phyloP scores from a whole-genome alignment of 2,113 vertebrate genomes.

The Psephotus haematonotus region DNA sequence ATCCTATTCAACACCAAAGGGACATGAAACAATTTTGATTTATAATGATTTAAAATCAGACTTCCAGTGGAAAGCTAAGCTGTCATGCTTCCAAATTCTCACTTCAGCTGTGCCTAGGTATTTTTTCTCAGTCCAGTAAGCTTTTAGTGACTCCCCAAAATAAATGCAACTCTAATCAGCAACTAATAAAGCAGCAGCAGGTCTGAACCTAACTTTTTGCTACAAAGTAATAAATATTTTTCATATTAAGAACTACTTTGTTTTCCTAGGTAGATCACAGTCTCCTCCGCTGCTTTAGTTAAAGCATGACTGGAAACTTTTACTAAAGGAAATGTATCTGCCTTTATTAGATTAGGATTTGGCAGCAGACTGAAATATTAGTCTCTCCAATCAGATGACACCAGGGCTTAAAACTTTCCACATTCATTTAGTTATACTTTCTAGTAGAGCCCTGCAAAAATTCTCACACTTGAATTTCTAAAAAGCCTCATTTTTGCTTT shows the following conservation, averaged over 20 bases:
- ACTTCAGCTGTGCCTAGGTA: background rate
- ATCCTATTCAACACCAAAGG: background rate
- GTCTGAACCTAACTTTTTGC: background rate
- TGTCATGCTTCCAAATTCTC: background rate
- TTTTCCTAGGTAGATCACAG: background rate
- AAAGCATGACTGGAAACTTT: background rate
- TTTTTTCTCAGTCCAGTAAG: background rate
- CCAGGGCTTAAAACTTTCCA: background rate
- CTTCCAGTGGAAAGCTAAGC: background rate
- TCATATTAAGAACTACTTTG: background rate
- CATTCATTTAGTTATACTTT: background rate
- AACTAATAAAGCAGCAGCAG: background rate
- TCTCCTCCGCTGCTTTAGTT: background rate
- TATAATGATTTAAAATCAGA: background rate
- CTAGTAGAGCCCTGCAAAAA: background rate
- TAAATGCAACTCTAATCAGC: background rate
- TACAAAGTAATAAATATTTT: background rate
- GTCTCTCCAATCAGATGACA: background rate
- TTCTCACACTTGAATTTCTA: background rate
- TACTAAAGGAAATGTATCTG: background rate
- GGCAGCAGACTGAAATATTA: background rate
- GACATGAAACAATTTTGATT: background rate
- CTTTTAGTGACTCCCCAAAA: background rate
- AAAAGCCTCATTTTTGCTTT: background rate
- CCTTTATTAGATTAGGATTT: constrained; percentile 8